These are phyloP conservation scores for Hyposmocoma kahamanoa DNA, from an alignment of 1,140 invertebrate genomes.

Conservation along the genomic window DNA sequence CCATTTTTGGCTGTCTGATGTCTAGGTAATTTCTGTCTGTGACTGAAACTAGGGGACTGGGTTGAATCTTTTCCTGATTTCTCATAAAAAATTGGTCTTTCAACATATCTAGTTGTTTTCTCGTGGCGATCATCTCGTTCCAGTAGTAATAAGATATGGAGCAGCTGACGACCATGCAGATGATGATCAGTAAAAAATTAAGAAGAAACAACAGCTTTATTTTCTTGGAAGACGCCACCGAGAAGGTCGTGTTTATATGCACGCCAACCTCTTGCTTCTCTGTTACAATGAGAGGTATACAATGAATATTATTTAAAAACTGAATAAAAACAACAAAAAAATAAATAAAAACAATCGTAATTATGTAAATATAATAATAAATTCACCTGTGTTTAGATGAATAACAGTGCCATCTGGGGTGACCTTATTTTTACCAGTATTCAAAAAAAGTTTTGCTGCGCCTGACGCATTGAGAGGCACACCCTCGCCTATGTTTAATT, in stretches of 20 bases:
- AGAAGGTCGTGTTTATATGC: slow-evolving; percentile 62
- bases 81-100: slow-evolving; percentile 49
- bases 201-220: slow-evolving; percentile 59
- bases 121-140: slow-evolving; percentile 57
- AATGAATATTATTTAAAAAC: too few species aligned
- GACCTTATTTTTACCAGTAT: slow-evolving; percentile 58
- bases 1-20: slow-evolving; percentile 34
- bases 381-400: slow-evolving; percentile 64
- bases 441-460: slow-evolving; percentile 63
- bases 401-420: slow-evolving; percentile 56
- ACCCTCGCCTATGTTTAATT: slow-evolving; percentile 54
- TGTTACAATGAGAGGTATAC: slow-evolving; percentile 34
- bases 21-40: slow-evolving; percentile 12
- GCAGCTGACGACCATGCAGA: slow-evolving; percentile 54
- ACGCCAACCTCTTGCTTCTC: slow-evolving; percentile 61
- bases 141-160: slow-evolving; percentile 61
- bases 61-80: slow-evolving; percentile 32
- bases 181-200: slow-evolving; percentile 57
- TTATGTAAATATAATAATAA: too few species aligned
- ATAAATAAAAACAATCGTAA: too few species aligned
- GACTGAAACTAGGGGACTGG: slow-evolving; percentile 35
- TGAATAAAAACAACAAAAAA: too few species aligned
- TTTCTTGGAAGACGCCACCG: slow-evolving; percentile 69
- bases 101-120: slow-evolving; percentile 45
- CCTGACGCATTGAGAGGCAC: slow-evolving; percentile 57